A percentile compares a stretch with the other conserved stretches of the same genome.
These are phyloP conservation scores for Patiria miniata DNA, from an alignment of 35 echinoderm and acorn worm species.

Conservation along the genomic window DNA sequence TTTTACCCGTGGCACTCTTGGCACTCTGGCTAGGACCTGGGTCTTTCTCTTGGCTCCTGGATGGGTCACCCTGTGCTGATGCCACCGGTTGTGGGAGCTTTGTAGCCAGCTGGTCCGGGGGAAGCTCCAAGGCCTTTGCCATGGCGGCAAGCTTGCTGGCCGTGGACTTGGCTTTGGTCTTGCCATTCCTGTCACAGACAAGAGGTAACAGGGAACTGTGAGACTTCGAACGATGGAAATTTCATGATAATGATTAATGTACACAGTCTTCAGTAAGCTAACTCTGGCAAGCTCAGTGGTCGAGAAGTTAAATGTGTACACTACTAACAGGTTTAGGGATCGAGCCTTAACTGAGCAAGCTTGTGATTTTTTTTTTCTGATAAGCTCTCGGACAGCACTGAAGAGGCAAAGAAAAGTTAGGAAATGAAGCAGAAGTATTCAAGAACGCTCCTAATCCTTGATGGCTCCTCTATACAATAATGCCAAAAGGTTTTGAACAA, in stretches of 20 bases:
- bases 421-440: too few relatives aligned
- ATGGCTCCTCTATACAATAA: too few relatives aligned
- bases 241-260: background rate
- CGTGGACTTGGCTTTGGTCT: background rate
- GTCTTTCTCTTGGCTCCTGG: background rate
- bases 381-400: too few relatives aligned
- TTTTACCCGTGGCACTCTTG: background rate
- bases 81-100: background rate
- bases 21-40: background rate
- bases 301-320: too few relatives aligned
- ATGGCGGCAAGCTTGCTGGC: constrained; percentile 29
- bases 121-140: constrained; percentile 33
- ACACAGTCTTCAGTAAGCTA: background rate
- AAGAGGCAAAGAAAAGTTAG: too few relatives aligned
- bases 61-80: background rate
- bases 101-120: background rate
- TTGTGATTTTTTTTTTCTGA: too few relatives aligned
- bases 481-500: too few relatives aligned
- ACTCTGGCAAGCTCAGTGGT: background rate
- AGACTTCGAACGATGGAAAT: too few relatives aligned
- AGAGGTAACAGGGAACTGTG: too few relatives aligned
- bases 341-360: too few relatives aligned
- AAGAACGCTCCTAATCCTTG: too few relatives aligned
- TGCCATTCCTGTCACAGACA: background rate
- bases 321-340: too few relatives aligned